Base-by-base conservation (phyloP, 1,140 invertebrate genomes). In the Radopholus similis region DNA sequence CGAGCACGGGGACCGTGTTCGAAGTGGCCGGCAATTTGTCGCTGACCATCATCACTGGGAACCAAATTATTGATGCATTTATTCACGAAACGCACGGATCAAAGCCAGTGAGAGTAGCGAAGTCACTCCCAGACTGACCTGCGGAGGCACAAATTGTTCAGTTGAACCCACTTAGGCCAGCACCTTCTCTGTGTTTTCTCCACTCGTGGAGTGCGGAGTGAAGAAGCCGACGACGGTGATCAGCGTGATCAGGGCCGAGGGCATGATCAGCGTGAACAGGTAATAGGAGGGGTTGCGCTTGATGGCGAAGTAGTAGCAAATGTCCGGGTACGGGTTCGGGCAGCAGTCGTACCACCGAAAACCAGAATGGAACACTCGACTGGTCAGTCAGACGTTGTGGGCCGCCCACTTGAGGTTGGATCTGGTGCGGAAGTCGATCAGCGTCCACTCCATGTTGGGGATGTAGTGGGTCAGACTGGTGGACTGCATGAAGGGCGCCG, bases 271-370 rank as follows among this genome's bases (percentile, higher is more conserved):
- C n/a, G 78, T 80, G 57, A 80, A 80, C 26, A 80, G 58, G 58
- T 80, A 80, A 42, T 80, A 80, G 4, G 74, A 77, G 4, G 78
- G 79, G 70, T 80, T 80, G n/a, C 78, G 23, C 51, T 78, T 79
- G 53, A 80, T 80, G 23, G 78, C 70, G 57, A 80, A 80, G 44
- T 78, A 80, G 53, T 82, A 80, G 28, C 71, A 77, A 34, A 80
- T 72, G 66, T 80, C 78, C 49, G 66, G 66, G 30, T 68, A 68
- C 13, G 60, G 60, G 35, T 68, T 68, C 4, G 78, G 78, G 56
- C 77, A 80, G 55, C 77, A 80, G 18, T 77, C 75, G 62, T 80
- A 80, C 58, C 60, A 76, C 54, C 74, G 73, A 26, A 69, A 57
- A 8, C n/a, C 0, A 65, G 30, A 15, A n/a, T 6, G 34, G 5